phyloP scores from a whole-genome alignment of 2,113 vertebrate genomes.

The Podiceps cristatus region DNA sequence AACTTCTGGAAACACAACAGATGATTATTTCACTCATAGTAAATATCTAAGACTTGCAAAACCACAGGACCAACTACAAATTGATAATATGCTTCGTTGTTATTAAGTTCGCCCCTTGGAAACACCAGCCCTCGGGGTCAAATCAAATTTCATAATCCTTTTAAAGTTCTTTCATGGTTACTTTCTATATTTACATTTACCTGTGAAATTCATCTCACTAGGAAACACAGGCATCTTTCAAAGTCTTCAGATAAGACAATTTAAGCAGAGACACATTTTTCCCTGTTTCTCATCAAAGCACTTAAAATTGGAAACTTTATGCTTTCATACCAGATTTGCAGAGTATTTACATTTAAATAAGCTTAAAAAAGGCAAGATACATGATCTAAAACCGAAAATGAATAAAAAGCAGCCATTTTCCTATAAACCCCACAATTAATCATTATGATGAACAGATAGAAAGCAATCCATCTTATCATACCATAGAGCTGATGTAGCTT shows the following conservation, averaged over 20 bases:
- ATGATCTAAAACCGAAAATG: constrained; percentile 46
- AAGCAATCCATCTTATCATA: constrained; percentile 56
- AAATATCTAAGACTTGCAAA: not conserved
- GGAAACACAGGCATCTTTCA: constrained; percentile 7
- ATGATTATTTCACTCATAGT: not conserved
- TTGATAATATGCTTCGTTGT: not conserved
- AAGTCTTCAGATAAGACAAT: constrained; percentile 35
- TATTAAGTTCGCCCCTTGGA: constrained; percentile 20
- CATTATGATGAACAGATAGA: constrained; percentile 74
- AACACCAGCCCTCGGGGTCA: constrained; percentile 28
- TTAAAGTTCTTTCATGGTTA: constrained; percentile 25
- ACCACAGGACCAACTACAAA: not conserved
- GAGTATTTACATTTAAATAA: constrained; percentile 65
- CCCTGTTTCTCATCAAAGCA: constrained; percentile 34
- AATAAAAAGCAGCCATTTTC: constrained; percentile 67
- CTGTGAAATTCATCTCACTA: constrained; percentile 58
- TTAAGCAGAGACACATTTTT: not conserved
- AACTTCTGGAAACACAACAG: not conserved
- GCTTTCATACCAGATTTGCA: constrained; percentile 27
- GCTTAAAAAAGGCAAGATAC: not conserved
- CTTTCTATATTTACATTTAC: constrained; percentile 49
- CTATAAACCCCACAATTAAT: constrained; percentile 73
- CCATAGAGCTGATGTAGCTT: constrained; percentile 69
- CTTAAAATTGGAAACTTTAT: constrained; percentile 29
- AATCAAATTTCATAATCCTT: constrained; percentile 62